Evolutionary conservation across 1,140 invertebrate species (phyloP), one percentile per base, ranked within the genome.

Genomic region (Hylaeus volcanicus): DNA sequence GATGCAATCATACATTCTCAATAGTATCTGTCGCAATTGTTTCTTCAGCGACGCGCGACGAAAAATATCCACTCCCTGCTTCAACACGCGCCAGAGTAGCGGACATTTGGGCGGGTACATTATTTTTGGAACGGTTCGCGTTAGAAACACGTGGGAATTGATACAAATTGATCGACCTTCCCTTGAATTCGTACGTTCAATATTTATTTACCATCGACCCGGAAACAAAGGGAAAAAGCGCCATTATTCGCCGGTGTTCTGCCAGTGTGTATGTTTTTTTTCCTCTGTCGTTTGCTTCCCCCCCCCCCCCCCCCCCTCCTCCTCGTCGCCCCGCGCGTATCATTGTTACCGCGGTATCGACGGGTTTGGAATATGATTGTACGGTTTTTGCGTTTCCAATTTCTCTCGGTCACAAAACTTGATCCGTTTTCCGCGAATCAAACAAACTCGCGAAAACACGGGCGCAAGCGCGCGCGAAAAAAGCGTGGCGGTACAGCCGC

Each of bases 1-100:
- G 45, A 6, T 48, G 45, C 5, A 48, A 48, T 48, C 8, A 3
- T 48, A 0, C 2, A 2, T 26, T 37, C 63, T 64, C 37, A 43
- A 58, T 55, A 15, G 66, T 51, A 75, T 75, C 53, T 60, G 72
- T 26, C 45, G 43, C 58, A 39, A 83, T 77, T 55, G 55, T 65
- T 69, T 8, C 45, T 37, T 39, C 8, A 2, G 5, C 26, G 6
- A 5, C 1, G 14, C 2, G 11, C 15, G 15, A 11, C 11, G 37
- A 64, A 43, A 12, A 12, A 48, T 6, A 48, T 8, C 8, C 45
- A 48, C 4, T 5, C n/a, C 11, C 37, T 61, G 12, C 12, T 51
- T 39, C 6, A 6, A 48, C 45, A 15, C 51, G 39, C 9, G 3
- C 12, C 12, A 26, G 26, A 26, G 26, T 26, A 26, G 11, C 43